A percentile compares a stretch with the other conserved stretches of the same genome.
These are phyloP conservation scores for Ophion slaviceki DNA, from an alignment of 2,888 invertebrate genomes.

Conservation along the genomic window DNA sequence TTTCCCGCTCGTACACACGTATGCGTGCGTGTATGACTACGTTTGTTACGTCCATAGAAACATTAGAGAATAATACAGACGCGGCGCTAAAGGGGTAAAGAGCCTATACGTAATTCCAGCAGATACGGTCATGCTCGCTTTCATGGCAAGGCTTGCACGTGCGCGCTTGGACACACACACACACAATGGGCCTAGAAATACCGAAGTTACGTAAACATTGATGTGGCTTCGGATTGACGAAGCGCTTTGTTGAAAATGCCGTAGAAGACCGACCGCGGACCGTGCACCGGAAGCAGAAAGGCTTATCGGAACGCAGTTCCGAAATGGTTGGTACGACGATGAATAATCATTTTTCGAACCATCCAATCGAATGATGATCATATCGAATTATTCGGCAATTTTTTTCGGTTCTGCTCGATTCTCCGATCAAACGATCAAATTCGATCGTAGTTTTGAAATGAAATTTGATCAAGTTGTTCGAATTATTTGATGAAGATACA, in stretches of 20 bases:
- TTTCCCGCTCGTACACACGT: background rate
- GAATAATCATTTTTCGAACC: background rate
- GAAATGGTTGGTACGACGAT: background rate
- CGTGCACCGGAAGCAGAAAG: background rate
- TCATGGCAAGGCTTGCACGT: background rate
- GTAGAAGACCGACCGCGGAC: background rate
- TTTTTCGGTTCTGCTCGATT: background rate
- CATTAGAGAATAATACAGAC: background rate
- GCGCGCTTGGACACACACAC: background rate
- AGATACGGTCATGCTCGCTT: slow-evolving; percentile 1
- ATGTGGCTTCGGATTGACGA: slow-evolving; percentile 39
- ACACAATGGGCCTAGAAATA: background rate
- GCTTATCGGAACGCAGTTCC: background rate
- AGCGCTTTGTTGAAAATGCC: slow-evolving; percentile 28
- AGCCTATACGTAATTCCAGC: background rate
- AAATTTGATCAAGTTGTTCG: too few species aligned
- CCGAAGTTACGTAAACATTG: slow-evolving; percentile 40
- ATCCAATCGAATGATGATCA: background rate
- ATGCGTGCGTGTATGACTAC: background rate
- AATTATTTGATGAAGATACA: too few species aligned
- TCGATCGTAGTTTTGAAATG: background rate
- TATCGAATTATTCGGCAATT: background rate
- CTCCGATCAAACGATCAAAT: background rate
- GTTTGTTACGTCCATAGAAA: background rate
- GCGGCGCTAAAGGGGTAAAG: background rate